phyloP scores from a whole-genome alignment of 92 coral and sea anemone genomes.

The Muricea muricata region DNA sequence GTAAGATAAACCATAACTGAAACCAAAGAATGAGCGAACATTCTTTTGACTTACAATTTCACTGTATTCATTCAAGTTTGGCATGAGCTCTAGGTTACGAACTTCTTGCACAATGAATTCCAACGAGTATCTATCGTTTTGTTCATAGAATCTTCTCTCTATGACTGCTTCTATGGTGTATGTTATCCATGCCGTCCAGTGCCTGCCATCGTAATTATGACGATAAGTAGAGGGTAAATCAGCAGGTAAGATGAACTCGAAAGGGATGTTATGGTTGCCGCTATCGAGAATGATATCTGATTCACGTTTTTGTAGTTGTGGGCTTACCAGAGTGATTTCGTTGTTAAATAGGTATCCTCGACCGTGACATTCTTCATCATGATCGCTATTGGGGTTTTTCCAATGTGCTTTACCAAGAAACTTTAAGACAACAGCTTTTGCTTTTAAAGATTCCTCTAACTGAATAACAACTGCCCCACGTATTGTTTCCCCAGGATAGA shows the following conservation, averaged over 20 bases:
- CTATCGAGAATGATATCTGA: neutral
- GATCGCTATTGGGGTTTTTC: neutral
- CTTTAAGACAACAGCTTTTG: neutral
- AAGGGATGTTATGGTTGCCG: slow-evolving; percentile 4
- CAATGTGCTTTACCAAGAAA: slow-evolving; percentile 22
- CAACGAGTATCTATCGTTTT: neutral
- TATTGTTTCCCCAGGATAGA: slow-evolving; percentile 6
- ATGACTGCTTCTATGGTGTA: slow-evolving; percentile 20
- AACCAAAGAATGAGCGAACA: slow-evolving; percentile 7
- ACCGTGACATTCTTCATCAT: neutral
- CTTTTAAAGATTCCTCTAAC: slow-evolving; percentile 13
- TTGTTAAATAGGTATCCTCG: slow-evolving; percentile 27
- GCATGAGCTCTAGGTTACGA: neutral
- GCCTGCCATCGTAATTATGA: neutral
- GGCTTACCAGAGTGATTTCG: slow-evolving; percentile 1
- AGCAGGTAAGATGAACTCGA: neutral
- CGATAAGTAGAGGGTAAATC: slow-evolving; percentile 2
- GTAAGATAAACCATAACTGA: slow-evolving; percentile 8
- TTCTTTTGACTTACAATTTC: slow-evolving; percentile 2
- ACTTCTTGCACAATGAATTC: neutral
- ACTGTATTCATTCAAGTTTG: neutral
- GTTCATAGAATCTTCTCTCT: neutral
- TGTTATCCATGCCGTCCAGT: neutral
- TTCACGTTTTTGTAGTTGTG: slow-evolving; percentile 17
- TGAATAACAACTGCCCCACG: slow-evolving; percentile 14